Evolutionary conservation across 2,888 invertebrate genomes (phyloP).

Genomic region (Sinhomidia bicolor): DNA sequence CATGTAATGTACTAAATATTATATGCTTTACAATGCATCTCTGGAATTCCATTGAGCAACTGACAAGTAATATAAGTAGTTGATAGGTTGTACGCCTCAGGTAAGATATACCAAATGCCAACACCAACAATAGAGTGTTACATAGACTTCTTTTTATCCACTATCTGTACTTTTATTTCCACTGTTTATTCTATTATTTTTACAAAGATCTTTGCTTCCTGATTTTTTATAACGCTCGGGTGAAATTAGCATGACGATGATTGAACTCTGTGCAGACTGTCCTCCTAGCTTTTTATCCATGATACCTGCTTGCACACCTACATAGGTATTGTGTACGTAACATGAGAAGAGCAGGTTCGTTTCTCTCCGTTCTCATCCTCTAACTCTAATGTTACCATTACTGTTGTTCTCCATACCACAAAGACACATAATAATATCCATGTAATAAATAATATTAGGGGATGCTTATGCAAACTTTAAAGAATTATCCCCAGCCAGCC

Average conservation of each 20-base stretch:
- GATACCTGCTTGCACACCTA: not conserved
- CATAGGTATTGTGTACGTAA: not conserved
- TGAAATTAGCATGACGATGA: slow-evolving; percentile 74
- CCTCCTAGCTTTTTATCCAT: slow-evolving; percentile 24
- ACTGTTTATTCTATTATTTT: not conserved
- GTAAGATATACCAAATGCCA: not conserved
- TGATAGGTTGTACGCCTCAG: not conserved
- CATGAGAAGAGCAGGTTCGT: not conserved
- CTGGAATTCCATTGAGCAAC: slow-evolving; percentile 59
- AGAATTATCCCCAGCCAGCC: slow-evolving; percentile 40
- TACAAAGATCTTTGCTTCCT: slow-evolving; percentile 53
- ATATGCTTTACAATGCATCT: slow-evolving; percentile 8
- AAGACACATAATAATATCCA: not conserved
- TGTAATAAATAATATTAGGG: not conserved
- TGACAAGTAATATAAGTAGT: not conserved
- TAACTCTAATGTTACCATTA: slow-evolving; percentile 5
- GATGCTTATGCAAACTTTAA: slow-evolving; percentile 17
- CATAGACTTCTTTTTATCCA: too few relatives aligned
- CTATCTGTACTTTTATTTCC: not conserved
- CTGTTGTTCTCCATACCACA: slow-evolving; percentile 16
- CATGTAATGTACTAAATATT: not conserved
- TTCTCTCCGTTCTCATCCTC: not conserved
- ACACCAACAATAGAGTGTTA: too few relatives aligned
- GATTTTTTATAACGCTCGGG: slow-evolving; percentile 57
- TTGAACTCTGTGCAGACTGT: slow-evolving; percentile 61